Evolutionary conservation across 2,888 invertebrate species (phyloP).

Genomic region (Drosophila siamana): DNA sequence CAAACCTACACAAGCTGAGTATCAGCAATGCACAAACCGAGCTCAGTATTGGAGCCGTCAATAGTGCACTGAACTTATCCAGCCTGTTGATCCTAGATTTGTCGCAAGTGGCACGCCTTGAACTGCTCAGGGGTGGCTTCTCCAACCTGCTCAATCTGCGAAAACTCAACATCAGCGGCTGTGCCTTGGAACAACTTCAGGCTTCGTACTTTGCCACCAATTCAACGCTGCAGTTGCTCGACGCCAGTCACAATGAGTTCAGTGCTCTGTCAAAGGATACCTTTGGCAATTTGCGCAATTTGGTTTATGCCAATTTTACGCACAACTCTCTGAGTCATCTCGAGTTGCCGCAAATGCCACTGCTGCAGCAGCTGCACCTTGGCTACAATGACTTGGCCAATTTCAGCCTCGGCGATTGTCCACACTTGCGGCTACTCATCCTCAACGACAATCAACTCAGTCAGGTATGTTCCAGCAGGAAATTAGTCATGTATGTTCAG

Average conservation of each 20-base stretch:
- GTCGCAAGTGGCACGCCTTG: conserved; percentile 68
- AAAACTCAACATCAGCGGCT: conserved; percentile 77
- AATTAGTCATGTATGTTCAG: background rate
- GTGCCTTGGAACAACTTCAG: conserved; percentile 61
- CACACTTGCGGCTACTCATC: conserved; percentile 63
- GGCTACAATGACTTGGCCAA: conserved; percentile 75
- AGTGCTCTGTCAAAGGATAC: conserved; percentile 54
- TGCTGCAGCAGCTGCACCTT: conserved; percentile 73
- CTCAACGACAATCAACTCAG: conserved; percentile 76
- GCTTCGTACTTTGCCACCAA: conserved; percentile 59
- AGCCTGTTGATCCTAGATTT: conserved; percentile 71
- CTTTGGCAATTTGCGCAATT: conserved; percentile 59
- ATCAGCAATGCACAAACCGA: conserved; percentile 44
- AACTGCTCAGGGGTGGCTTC: conserved; percentile 70
- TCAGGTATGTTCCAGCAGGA: conserved; percentile 61
- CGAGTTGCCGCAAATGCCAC: conserved; percentile 61
- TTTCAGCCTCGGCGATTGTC: conserved; percentile 64
- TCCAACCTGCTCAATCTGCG: conserved; percentile 66
- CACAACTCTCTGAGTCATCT: conserved; percentile 69
- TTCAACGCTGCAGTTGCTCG: conserved; percentile 71
- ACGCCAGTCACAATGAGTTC: conserved; percentile 80
- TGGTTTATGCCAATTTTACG: conserved; percentile 79
- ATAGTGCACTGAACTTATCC: conserved; percentile 23
- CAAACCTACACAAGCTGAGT: conserved; percentile 52
- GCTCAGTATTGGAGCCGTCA: conserved; percentile 54